Conservation (phyloP, 35 echinoderm and acorn worm genomes). For the Acanthaster planci region DNA sequence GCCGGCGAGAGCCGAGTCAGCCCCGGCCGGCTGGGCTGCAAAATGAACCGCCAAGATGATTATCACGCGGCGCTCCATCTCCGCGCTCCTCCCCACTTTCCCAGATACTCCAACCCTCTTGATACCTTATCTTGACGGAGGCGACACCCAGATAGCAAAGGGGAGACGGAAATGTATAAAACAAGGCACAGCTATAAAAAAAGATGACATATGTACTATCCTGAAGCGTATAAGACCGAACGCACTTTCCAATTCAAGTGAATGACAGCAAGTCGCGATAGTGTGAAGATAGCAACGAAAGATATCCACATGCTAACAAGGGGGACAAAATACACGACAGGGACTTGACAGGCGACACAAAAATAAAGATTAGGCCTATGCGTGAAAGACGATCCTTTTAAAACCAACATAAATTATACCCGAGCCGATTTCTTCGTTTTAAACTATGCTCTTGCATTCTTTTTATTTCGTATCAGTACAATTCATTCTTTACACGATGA, state of each 20-base stretch:
- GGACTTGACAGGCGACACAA: too few species aligned
- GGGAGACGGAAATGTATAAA: not conserved
- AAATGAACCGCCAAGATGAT: conserved; percentile 23
- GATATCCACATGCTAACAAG: conserved; percentile 18
- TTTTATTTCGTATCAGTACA: too few species aligned
- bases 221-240: not conserved
- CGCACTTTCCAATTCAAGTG: not conserved
- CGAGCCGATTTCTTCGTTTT: too few species aligned
- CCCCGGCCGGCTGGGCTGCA: not conserved
- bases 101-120: conserved; percentile 22
- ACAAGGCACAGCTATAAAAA: not conserved
- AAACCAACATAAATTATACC: too few species aligned
- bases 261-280: conserved; percentile 24
- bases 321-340: not conserved
- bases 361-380: too few species aligned
- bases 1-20: too few species aligned
- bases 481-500: conserved; percentile 3
- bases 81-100: conserved; percentile 14
- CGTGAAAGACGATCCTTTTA: too few species aligned
- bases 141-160: not conserved
- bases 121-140: conserved; percentile 21
- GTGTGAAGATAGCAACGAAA: not conserved
- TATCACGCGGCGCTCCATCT: conserved; percentile 2
- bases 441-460: too few species aligned
- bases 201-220: conserved; percentile 1